Base-by-base conservation (phyloP, 2,797 vertebrate species). In the Semotilus atromaculatus region DNA sequence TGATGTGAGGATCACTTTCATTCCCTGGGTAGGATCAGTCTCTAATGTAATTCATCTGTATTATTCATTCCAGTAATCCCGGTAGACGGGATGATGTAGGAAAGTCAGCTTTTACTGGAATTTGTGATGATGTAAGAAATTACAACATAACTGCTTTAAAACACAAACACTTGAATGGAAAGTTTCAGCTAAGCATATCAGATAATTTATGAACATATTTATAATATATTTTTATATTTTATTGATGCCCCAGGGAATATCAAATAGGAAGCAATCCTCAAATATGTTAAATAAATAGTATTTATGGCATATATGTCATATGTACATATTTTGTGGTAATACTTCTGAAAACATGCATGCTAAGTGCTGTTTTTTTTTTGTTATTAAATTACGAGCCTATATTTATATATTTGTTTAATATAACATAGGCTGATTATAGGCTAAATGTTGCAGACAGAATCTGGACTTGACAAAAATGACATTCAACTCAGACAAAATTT, bases 71-170 rank as follows among this genome's bases (percentile, higher is more conserved):
- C 38, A 16, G 67, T 81, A 45, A 81, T 60, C 40, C 23, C 48
- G 29, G 9, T 13, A 4, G 45, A 55, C 23, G 7, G 8, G 58
- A 16, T 81, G 80, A 36, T 55, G 36, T 11, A 9, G 29, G 19
- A 66, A 67, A 67, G 31, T n/a, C 29, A n/a, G 3, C 7, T 79
- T 79, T 64, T 62, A 43, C 75, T 76, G 74, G 34, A 62, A 62
- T 58, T 58, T 16, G 60, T 29, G 60, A 62, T 62, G 60, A 62
- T 62, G 26, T 29, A 29, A 62, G 60, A 29, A 62, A 29, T n/a
- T n/a, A n/a, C 53, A 58, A 23, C 58, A 29, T 13, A 62, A 29
- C 55, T 26, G 10, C 0, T 60, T 60, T 60, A 13, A 26, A 60
- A 60, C 58, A 26, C n/a, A 60, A 13, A 13, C 8, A 3, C 53